Base-by-base conservation (phyloP, 2,797 vertebrate genomes). In the Mionectes olivaceus region DNA sequence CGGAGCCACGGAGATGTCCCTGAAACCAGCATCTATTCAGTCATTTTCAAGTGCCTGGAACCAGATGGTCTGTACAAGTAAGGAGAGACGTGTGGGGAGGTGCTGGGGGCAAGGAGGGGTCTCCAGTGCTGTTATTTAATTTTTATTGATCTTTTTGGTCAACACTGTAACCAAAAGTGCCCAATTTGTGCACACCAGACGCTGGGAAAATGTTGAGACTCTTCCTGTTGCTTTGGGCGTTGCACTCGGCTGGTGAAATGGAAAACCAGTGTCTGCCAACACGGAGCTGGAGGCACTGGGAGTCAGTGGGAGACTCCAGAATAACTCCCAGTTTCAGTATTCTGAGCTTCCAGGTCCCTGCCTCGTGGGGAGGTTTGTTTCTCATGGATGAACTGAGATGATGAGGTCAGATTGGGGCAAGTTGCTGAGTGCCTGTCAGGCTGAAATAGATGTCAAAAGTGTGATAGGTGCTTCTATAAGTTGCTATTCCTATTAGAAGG, bases 31-130 rank as follows among this genome's bases (percentile, higher is more conserved):
- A 97, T 99, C 83, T 99, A 99, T 89, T 99, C 99, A 0, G 98
- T 99, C 96, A 99, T 99, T 97, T 99, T 99, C 98, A 99, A 99
- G 98, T 99, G 99, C 97, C 98, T 99, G 98, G 99, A 99, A 95
- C 99, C 99, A 2, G 99, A 99, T 93, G 99, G 99, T 97, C 98
- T 99, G 88, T 99, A 99, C 98, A 99, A 99, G 99, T 99, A 98
- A 99, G 99, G 95, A 73, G 52, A 13, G 37, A 44, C 10, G 0
- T 43, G 14, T 93, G 94, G 92, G 87, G 56, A 84, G 27, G 10
- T 43, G 53, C 82, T 93, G 92, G 88, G 75, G 50, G 5, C 2
- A 22, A 63, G 22, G 77, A 89, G 85, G 64, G 65, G 3, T 81
- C 35, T 82, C 57, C 35, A 64, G 0, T 60, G 37, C 17, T 75